Base-by-base conservation (phyloP, 1,140 invertebrate genomes). In the Drosophila pallidifrons region DNA sequence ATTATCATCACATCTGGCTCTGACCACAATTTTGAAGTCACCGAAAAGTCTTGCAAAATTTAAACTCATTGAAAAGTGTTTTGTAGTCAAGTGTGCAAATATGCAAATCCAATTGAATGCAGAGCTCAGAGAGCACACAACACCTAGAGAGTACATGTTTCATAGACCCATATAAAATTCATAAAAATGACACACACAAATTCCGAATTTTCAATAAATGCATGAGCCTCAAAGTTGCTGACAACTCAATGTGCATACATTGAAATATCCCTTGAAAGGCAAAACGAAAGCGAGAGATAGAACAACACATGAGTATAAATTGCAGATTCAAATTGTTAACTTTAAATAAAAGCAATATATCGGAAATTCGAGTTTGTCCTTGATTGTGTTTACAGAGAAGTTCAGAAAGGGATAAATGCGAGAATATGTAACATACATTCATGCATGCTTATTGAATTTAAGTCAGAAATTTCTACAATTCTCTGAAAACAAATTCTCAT, bases 241-340 rank as follows among this genome's bases (percentile, higher is more conserved):
- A 72, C 52, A 66, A 51, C 43, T 49, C 69, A 58, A 43, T 51
- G 52, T 51, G 61, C 43, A 66, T 16, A 13, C 43, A 55, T 55
- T 60, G 41, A 47, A 25, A 55, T 28, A 47, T 65, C 16, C 68
- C 41, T 55, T 71, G 45, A 38, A 25, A n/a, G 4, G 16, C 28
- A 6, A 35, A 43, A 43, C 41, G 11, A 4, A 4, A 43, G 41
- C 11, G 3, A 25, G 20, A 25, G 20, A 25, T 25, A 43, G 3
- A n/a, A 41, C 38, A 11, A 7, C 38, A 41, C 38, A 43, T 4
- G 41, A 43, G 5, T 43, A 43, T 43, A 43, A 43, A 43, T 43
- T 13, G n/a, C n/a, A 43, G 11, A n/a, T 43, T 43, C 41, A 43
- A n/a, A 43, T 43, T 43, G 41, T 43, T 43, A 7, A n/a, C 41